A percentile compares a stretch with the other conserved stretches of the same genome.
phyloP scores from a whole-genome alignment of 1,140 invertebrate genomes.

The Rhyzopertha dominica region DNA sequence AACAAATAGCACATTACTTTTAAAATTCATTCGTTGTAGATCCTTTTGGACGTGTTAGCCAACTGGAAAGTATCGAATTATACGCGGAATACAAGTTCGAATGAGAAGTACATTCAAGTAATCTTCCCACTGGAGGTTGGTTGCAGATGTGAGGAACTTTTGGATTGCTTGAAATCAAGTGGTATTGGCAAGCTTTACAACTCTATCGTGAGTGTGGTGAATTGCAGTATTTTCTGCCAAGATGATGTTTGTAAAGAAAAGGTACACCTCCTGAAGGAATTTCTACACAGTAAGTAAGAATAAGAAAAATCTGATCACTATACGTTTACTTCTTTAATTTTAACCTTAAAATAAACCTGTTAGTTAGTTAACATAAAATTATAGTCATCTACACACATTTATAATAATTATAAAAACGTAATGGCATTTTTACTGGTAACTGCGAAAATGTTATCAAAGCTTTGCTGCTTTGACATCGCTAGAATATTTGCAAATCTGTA shows the following conservation, averaged over 20 bases:
- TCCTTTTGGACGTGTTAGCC: conserved; percentile 39
- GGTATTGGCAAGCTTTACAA: conserved; percentile 41
- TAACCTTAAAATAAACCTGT: too few species aligned
- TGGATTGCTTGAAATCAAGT: conserved; percentile 42
- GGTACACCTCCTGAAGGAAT: conserved; percentile 16
- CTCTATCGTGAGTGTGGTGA: conserved; percentile 45
- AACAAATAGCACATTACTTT: not conserved
- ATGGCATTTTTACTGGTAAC: too few species aligned
- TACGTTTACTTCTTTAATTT: too few species aligned
- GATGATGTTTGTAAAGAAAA: conserved; percentile 17
- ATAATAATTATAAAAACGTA: too few species aligned
- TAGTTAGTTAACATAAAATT: too few species aligned
- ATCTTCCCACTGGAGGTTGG: conserved; percentile 44
- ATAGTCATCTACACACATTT: too few species aligned
- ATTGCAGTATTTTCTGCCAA: conserved; percentile 45
- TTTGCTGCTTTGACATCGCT: too few species aligned
- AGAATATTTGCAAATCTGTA: too few species aligned
- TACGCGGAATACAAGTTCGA: conserved; percentile 35
- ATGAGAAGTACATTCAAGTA: conserved; percentile 41
- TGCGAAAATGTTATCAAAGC: too few species aligned
- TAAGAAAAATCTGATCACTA: too few species aligned
- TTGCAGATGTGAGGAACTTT: conserved; percentile 42
- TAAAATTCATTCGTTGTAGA: conserved; percentile 14
- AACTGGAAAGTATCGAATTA: conserved; percentile 39
- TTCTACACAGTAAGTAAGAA: too few species aligned